Percentiles rank a stretch among this genome's conserved stretches.
Evolutionary conservation across 1,140 invertebrate species (phyloP).

Genomic region (Aethina tumida): DNA sequence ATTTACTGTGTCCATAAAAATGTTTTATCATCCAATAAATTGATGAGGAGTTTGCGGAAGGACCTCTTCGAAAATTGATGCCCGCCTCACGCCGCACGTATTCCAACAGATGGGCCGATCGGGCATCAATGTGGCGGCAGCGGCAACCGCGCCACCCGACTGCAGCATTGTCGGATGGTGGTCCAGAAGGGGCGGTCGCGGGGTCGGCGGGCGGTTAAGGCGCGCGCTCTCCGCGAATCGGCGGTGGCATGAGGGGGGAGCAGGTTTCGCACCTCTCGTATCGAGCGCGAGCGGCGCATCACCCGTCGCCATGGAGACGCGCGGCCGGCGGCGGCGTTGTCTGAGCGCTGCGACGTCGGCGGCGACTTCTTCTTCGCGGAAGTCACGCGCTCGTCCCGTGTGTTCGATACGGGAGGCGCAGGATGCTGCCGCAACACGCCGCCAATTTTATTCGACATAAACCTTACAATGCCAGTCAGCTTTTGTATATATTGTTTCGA

Average conservation of each 20-base stretch:
- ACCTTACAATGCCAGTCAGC: no score
- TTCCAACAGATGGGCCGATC: no score
- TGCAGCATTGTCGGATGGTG: slow-evolving; percentile 1
- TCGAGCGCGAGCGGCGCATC: slow-evolving; percentile 11
- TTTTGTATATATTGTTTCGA: no score
- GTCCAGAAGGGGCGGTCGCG: slow-evolving; percentile 1
- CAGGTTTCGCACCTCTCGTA: slow-evolving; percentile 7
- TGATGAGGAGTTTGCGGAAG: no score
- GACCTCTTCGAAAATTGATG: no score
- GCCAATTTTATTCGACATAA: no score
- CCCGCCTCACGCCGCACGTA: no score
- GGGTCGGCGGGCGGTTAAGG: neutral
- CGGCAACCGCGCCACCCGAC: slow-evolving; percentile 1
- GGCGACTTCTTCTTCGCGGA: neutral
- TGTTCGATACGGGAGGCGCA: neutral
- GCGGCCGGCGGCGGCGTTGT: neutral
- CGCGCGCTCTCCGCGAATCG: slow-evolving; percentile 1
- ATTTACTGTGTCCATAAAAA: no score
- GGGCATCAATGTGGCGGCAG: slow-evolving; percentile 1
- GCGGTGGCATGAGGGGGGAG: slow-evolving; percentile 1
- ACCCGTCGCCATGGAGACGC: slow-evolving; percentile 7
- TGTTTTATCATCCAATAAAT: no score
- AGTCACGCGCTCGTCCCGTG: slow-evolving; percentile 1
- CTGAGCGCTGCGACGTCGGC: neutral
- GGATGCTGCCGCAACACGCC: no score